Base-by-base conservation (phyloP, 1,140 invertebrate species). In the Bacillus rossius region DNA sequence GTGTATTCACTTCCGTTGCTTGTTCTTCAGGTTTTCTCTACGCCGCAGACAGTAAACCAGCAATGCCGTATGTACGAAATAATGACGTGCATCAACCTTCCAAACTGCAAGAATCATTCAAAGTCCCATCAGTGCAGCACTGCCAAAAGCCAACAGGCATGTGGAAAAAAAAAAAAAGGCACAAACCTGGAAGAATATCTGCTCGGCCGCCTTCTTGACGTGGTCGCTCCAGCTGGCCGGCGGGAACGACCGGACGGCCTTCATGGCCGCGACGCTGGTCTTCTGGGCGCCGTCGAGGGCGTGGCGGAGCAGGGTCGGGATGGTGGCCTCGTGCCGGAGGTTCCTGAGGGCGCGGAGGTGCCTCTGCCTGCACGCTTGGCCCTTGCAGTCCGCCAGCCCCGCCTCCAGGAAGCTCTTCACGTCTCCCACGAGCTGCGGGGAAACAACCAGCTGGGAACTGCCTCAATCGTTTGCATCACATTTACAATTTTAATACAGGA, bases 321-420 rank as follows among this genome's bases (percentile, higher is more conserved):
- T 72, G 0, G 84, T 81, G 1, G 69, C 67, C 19, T 76, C 71
- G 52, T 79, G 77, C 57, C 75, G 75, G 0, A 90, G 73, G 73
- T 89, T 91, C 65, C 84, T 82, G 14, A 91, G 67, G 1, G 81
- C 82, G 55, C 85, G 74, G 1, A 90, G 73, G 59, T 83, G 87
- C 48, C 79, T 76, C n/a, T 78, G 67, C 58, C 79, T 74, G 67
- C 82, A 86, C 5, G 75, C 69, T 53, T 79, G 78, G 2, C 76
- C 74, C 20, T 75, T 73, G 61, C 84, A 83, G 43, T 68, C 76
- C 26, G 77, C 71, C 13, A 86, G 65, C 14, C 78, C 78, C 47
- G 75, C 77, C 61, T 68, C 71, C 58, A 78, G 74, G 66, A 57
- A 74, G 43, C 71, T 78, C 64, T 76, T 74, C 1, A 81, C 75